These are phyloP conservation scores for Pongo abelii DNA, from an alignment of 2,113 vertebrate species.

Conservation along the genomic window DNA sequence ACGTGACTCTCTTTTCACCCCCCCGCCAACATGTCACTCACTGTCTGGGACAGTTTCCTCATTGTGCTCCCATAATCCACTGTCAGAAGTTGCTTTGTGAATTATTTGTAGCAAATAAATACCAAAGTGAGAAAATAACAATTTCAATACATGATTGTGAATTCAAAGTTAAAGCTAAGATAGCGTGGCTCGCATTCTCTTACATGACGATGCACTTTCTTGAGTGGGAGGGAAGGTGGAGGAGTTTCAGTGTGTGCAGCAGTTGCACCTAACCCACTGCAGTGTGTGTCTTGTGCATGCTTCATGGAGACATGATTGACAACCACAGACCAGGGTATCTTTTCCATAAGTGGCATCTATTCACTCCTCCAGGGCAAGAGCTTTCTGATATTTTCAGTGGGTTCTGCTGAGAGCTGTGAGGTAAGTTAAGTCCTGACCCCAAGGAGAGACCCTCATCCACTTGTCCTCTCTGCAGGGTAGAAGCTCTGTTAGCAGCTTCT, in stretches of 20 bases:
- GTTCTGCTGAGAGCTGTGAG: not conserved
- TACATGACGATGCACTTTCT: not conserved
- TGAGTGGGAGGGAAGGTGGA: not conserved
- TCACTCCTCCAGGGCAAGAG: not conserved
- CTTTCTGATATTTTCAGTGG: not conserved
- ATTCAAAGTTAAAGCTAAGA: not conserved
- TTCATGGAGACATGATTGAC: not conserved
- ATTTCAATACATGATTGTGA: not conserved
- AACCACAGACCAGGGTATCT: not conserved
- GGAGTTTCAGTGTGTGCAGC: not conserved
- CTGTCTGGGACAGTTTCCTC: not conserved
- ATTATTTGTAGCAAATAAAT: not conserved
- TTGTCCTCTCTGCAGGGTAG: not conserved
- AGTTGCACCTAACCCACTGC: too few relatives aligned
- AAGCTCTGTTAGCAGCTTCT: not conserved
- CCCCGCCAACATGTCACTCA: not conserved
- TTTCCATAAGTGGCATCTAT: not conserved
- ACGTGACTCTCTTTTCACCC: not conserved
- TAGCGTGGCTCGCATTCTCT: not conserved
- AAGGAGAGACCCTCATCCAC: not conserved
- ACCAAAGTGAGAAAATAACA: not conserved
- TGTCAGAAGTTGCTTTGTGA: conserved; percentile 13
- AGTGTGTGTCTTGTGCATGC: not conserved
- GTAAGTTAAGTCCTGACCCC: not conserved
- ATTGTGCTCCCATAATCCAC: not conserved